These are phyloP conservation scores for Taxidea taxus DNA, from an alignment of 2,113 vertebrate species.

Conservation along the genomic window DNA sequence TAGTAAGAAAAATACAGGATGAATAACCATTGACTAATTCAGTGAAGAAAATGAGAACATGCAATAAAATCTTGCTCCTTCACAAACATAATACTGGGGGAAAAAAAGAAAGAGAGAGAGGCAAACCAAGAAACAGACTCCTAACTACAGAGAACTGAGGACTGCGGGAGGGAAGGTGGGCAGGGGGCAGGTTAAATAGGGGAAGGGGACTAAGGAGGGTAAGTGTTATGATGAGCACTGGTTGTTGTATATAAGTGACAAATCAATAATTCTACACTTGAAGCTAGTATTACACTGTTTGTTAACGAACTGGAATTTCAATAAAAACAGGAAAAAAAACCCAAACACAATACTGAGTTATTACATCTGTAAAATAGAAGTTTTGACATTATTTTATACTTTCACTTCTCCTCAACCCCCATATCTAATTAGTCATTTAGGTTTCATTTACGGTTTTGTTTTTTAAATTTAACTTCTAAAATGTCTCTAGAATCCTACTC, in stretches of 20 bases:
- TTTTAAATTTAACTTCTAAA: neutral
- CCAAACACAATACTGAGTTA: neutral
- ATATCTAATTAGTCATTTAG: neutral
- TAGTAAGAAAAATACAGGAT: constrained; percentile 22
- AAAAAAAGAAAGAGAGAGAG: rapidly evolving
- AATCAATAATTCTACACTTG: neutral
- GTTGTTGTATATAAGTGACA: neutral
- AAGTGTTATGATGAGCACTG: neutral
- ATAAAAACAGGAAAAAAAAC: neutral
- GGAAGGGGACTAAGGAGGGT: neutral
- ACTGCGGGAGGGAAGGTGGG: neutral
- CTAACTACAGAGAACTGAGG: neutral
- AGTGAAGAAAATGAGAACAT: neutral
- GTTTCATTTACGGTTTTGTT: neutral
- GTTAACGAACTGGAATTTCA: neutral
- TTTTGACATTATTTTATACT: neutral
- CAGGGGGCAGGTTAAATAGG: neutral
- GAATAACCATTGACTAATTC: neutral
- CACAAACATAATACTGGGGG: neutral
- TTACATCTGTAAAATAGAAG: neutral
- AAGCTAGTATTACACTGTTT: neutral
- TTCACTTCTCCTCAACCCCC: neutral
- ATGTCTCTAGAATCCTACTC: neutral
- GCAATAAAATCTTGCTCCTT: neutral
- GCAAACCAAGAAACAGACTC: neutral